Base-by-base conservation (phyloP, 2,888 invertebrate genomes). In the Automeris io region DNA sequence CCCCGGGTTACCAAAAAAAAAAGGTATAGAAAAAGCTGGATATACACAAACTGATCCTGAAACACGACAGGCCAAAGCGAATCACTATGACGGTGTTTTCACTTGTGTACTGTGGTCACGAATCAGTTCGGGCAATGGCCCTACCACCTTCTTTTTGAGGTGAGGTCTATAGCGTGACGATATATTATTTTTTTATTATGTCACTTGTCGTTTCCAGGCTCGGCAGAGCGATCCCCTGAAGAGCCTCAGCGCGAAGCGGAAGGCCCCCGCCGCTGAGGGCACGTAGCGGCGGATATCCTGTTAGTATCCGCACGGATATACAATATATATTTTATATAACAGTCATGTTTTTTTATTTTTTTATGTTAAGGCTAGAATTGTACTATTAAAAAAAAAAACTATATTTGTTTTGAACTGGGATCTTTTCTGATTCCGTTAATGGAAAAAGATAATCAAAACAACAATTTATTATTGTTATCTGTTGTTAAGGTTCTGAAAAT, bases 141-240 rank as follows among this genome's bases (percentile, higher is more conserved):
- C n/a, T n/a, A n/a, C n/a, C n/a, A n/a, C n/a, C n/a, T n/a, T n/a
- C n/a, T n/a, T n/a, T n/a, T n/a, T n/a, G n/a, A n/a, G n/a, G n/a
- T n/a, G n/a, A n/a, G n/a, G n/a, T n/a, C n/a, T n/a, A n/a, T n/a
- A n/a, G 3, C 24, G 12, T 11, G 18, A 32, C n/a, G 5, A n/a
- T 35, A 5, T 3, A 25, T 6, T n/a, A 5, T 5, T 3, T 8
- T 35, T 18, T 42, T 5, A 35, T 22, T 18, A 18, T 18, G 12
- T 18, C 18, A 7, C 8, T 19, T 26, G 4, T 34, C 18, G n/a
- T 33, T 51, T 46, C 5, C 77, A 92, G 91, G 91, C 90, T 7
- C 88, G 90, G 31, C 89, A 89, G 59, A 90, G 79, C 39, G 91
- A 93, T 70, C 93, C 93, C 0, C 71, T 93, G 42, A 80, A 89